phyloP scores from a whole-genome alignment of 2,797 vertebrate species.

The Scarus forsteni region DNA sequence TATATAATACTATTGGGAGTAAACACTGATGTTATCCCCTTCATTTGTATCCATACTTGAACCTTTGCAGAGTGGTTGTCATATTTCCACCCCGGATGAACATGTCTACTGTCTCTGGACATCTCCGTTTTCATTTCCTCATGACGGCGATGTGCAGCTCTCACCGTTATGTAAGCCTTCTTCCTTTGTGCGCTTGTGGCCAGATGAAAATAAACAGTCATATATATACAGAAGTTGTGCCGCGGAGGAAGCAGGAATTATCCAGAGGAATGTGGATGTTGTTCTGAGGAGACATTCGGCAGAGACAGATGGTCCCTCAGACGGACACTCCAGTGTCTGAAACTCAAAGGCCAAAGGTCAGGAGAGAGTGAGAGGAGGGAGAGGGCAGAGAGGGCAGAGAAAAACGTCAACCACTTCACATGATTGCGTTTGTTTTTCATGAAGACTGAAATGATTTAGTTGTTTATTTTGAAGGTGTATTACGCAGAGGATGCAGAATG shows the following conservation, averaged over 20 bases:
- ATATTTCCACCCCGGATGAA: conserved; percentile 28
- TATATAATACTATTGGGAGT: too few relatives aligned
- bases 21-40: too few relatives aligned
- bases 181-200: conserved; percentile 54
- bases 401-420: conserved; percentile 16
- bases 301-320: conserved; percentile 50
- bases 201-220: conserved; percentile 63
- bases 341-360: conserved; percentile 62
- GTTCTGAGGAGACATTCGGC: conserved; percentile 33
- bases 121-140: conserved; percentile 27
- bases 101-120: conserved; percentile 13
- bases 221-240: conserved; percentile 33
- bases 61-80: background rate
- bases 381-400: conserved; percentile 3
- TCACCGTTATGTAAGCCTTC: conserved; percentile 47
- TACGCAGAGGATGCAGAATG: background rate
- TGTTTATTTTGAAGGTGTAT: conserved; percentile 10
- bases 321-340: conserved; percentile 63
- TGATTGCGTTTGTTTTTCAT: conserved; percentile 5
- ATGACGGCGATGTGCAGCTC: conserved; percentile 9
- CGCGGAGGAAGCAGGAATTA: conserved; percentile 48
- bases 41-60: background rate
- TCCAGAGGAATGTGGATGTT: conserved; percentile 60
- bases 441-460: conserved; percentile 18
- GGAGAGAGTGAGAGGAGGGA: conserved; percentile 47